Percentiles rank a stretch among this genome's conserved stretches.
Conservation (phyloP, 2,113 vertebrate genomes). For the Triplophysa tibetana region DNA sequence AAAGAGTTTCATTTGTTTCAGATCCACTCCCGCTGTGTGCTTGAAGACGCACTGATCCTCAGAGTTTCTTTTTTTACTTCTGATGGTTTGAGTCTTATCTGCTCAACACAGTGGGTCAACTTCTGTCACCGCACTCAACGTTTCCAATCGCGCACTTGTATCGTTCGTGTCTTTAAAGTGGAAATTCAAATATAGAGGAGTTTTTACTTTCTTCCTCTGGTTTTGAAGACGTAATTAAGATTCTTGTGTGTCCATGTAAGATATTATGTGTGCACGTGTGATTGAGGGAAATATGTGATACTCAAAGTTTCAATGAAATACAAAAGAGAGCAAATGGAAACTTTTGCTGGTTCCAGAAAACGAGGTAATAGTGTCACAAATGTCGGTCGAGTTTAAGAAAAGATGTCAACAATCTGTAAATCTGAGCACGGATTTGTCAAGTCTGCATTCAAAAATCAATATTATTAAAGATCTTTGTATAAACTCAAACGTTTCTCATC, state of each 20-base stretch:
- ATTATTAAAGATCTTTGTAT: too few relatives aligned
- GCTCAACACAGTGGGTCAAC: slow-evolving; percentile 71
- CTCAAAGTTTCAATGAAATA: not conserved
- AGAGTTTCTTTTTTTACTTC: slow-evolving; percentile 16
- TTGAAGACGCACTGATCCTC: slow-evolving; percentile 63
- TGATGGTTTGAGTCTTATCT: slow-evolving; percentile 73
- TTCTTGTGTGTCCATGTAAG: slow-evolving; percentile 62
- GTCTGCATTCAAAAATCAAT: too few relatives aligned
- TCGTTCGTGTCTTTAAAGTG: slow-evolving; percentile 68
- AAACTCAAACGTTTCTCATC: too few relatives aligned
- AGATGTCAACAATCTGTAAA: too few relatives aligned
- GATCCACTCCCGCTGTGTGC: slow-evolving; percentile 67
- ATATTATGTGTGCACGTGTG: slow-evolving; percentile 62
- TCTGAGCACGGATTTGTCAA: too few relatives aligned
- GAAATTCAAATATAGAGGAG: slow-evolving; percentile 69
- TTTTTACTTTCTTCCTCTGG: slow-evolving; percentile 30
- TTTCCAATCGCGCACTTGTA: slow-evolving; percentile 71
- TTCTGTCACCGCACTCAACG: slow-evolving; percentile 72
- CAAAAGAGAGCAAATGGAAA: too few relatives aligned
- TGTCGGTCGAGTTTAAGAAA: too few relatives aligned
- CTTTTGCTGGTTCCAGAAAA: too few relatives aligned
- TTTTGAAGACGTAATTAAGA: slow-evolving; percentile 67
- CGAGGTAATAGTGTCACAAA: too few relatives aligned
- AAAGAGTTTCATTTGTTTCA: slow-evolving; percentile 66
- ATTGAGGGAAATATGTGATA: slow-evolving; percentile 46